Conservation (phyloP, 1,140 invertebrate genomes). For the Pectinophora gossypiella region DNA sequence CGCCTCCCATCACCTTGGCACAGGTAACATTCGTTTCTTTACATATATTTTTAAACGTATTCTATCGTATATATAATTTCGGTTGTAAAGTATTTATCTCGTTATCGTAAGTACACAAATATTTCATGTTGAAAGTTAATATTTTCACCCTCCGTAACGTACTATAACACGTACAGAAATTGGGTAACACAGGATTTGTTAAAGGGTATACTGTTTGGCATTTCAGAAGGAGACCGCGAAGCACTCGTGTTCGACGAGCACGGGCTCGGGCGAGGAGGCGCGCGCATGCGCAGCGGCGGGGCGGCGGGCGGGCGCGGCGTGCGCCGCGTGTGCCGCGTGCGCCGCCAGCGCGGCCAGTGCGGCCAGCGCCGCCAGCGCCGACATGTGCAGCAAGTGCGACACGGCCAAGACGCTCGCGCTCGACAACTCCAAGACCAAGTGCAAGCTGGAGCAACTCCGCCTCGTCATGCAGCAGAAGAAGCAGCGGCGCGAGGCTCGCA, state of each 20-base stretch:
- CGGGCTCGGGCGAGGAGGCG: slow-evolving; percentile 38
- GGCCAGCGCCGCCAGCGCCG: slow-evolving; percentile 33
- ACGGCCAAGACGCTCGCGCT: slow-evolving; percentile 73
- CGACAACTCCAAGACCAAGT: slow-evolving; percentile 88
- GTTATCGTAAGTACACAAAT: too few species aligned
- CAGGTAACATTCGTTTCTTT: slow-evolving; percentile 31
- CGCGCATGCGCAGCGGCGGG: slow-evolving; percentile 51
- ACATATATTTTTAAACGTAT: too few species aligned
- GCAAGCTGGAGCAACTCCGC: slow-evolving; percentile 89
- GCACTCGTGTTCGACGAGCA: slow-evolving; percentile 32
- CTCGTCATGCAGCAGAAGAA: slow-evolving; percentile 92
- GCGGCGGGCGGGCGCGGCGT: slow-evolving; percentile 45
- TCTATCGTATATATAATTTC: too few species aligned
- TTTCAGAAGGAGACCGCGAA: slow-evolving; percentile 52
- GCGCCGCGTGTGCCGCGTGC: slow-evolving; percentile 41
- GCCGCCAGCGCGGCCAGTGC: slow-evolving; percentile 28
- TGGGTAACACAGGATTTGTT: not conserved
- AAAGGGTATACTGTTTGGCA: too few species aligned
- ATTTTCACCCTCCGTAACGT: too few species aligned
- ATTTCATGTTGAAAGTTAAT: too few species aligned
- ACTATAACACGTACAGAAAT: too few species aligned
- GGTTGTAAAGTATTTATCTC: too few species aligned
- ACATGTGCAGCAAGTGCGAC: slow-evolving; percentile 58
- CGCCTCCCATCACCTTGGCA: slow-evolving; percentile 77
- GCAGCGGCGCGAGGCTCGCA: slow-evolving; percentile 85